Percentiles rank a stretch among this genome's conserved stretches.
phyloP scores from a whole-genome alignment of 2,113 vertebrate species.

The Varanus salvator region DNA sequence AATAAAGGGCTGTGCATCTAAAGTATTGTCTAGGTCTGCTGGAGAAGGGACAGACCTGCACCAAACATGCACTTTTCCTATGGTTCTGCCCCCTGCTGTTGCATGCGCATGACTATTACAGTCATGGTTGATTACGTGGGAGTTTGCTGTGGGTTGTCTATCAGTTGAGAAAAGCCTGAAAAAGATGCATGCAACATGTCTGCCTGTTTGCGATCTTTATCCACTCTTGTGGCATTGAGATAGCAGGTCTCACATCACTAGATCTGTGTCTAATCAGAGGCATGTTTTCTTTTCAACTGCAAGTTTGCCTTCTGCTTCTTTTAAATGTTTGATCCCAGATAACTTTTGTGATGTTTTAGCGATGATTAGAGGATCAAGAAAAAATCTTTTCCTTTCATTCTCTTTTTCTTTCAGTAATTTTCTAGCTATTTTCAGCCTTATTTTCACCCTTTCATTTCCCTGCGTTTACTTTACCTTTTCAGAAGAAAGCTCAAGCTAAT shows the following conservation, averaged over 20 bases:
- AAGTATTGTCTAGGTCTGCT: too few species aligned
- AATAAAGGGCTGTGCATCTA: too few species aligned
- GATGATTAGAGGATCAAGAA: slow-evolving; percentile 15
- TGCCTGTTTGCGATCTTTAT: background rate
- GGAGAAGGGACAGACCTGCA: too few species aligned
- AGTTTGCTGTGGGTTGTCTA: background rate
- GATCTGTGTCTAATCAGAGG: background rate
- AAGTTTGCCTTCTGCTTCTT: slow-evolving; percentile 22
- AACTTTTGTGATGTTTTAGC: slow-evolving; percentile 22
- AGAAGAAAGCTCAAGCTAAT: slow-evolving; percentile 72
- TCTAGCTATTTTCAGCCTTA: slow-evolving; percentile 58
- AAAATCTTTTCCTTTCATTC: slow-evolving; percentile 3
- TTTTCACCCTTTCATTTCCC: slow-evolving; percentile 73
- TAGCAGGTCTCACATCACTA: background rate
- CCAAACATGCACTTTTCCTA: background rate
- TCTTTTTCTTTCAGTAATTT: slow-evolving; percentile 50
- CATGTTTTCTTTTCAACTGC: slow-evolving; percentile 14
- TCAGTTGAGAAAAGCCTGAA: background rate
- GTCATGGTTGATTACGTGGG: background rate
- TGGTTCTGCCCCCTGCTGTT: background rate
- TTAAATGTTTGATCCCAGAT: slow-evolving; percentile 14
- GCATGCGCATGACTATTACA: background rate
- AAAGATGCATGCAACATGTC: background rate
- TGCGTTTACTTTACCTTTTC: slow-evolving; percentile 75
- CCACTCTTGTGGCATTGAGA: background rate